Base-by-base conservation (phyloP, 2,797 vertebrate species). In the Diceros bicornis region DNA sequence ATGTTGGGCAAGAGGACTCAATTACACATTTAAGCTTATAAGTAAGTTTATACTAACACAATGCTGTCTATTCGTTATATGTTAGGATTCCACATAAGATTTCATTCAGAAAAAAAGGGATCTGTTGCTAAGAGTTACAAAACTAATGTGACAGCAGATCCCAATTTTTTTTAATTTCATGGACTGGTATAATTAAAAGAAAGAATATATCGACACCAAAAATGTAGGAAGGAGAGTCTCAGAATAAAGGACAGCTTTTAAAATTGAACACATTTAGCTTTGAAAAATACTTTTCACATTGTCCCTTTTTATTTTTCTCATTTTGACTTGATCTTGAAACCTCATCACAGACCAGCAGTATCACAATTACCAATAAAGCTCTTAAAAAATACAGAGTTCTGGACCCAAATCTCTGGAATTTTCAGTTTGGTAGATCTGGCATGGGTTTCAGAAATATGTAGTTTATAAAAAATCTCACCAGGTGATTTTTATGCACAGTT, bases 251-350 rank as follows among this genome's bases (percentile, higher is more conserved):
- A 44, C 1, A 75, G 32, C 7, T 74, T 52, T 82, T 66, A 74
- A 82, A 92, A 59, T 18, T 92, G 50, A 95, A 83, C 32, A 75
- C 25, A 55, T 72, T 66, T 47, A 66, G 34, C 25, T 87, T 87
- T 74, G 37, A 32, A 87, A 72, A 72, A 91, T 74, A 52, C 18
- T 55, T 74, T 91, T 61, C 86, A 86, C n/a, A 68, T 37, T 61
- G 7, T 41, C 17, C 57, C 20, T 41, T 94, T 29, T 27, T 61
- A 84, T 52, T 37, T 83, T 89, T n/a, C 50, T 13, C 59, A 74
- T 71, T 93, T 50, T 61, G 52, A 77, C 16, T 61, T 44, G 18
- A 72, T 81, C 25, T 66, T 59, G 66, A 87, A 81, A 37, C 59
- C 23, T 62, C 21, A 52, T 34, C 23, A 44, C 29, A 88, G 13